Percentiles rank a stretch among this genome's conserved stretches.
phyloP scores from a whole-genome alignment of 2,888 invertebrate species.

The Aleiodes alternator region DNA sequence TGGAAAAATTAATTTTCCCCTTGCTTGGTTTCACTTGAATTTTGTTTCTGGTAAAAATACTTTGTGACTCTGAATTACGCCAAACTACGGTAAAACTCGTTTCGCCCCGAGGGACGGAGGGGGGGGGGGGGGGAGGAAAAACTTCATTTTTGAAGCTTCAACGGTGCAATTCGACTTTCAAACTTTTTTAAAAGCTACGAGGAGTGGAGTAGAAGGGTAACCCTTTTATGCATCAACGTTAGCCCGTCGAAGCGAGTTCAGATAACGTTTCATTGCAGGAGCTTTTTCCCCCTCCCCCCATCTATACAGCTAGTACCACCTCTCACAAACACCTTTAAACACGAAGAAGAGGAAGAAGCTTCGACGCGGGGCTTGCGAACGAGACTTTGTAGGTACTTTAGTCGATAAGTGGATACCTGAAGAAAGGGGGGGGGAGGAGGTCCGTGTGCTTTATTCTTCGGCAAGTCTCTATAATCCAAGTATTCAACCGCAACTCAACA shows the following conservation, averaged over 20 bases:
- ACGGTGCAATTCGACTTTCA: constrained; percentile 30
- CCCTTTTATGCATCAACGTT: constrained; percentile 18
- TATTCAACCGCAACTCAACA: constrained; percentile 24
- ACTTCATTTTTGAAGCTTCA: constrained; percentile 32
- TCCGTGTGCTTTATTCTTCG: constrained; percentile 36
- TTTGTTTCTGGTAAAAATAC: constrained; percentile 13
- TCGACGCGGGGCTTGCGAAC: constrained; percentile 49
- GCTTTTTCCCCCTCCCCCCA: constrained; percentile 37
- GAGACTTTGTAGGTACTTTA: constrained; percentile 67
- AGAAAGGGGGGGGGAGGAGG: not conserved
- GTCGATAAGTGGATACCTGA: constrained; percentile 64
- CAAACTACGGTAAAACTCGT: constrained; percentile 5
- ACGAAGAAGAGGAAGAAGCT: constrained; percentile 8
- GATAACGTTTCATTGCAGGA: constrained; percentile 51
- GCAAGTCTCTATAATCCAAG: constrained; percentile 44
- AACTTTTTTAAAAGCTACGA: constrained; percentile 14
- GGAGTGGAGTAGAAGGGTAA: not conserved
- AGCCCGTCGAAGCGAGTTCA: constrained; percentile 47
- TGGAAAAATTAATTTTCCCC: constrained; percentile 3
- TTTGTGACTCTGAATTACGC: constrained; percentile 6
- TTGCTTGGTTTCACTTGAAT: constrained; percentile 3
- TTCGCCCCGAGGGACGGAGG: not conserved
- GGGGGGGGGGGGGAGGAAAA: not conserved
- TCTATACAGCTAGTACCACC: constrained; percentile 33
- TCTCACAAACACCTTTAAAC: not conserved